Percentiles rank a stretch among this genome's conserved stretches.
Evolutionary conservation across 2,113 vertebrate genomes (phyloP).

Genomic region (Hoplias malabaricus): DNA sequence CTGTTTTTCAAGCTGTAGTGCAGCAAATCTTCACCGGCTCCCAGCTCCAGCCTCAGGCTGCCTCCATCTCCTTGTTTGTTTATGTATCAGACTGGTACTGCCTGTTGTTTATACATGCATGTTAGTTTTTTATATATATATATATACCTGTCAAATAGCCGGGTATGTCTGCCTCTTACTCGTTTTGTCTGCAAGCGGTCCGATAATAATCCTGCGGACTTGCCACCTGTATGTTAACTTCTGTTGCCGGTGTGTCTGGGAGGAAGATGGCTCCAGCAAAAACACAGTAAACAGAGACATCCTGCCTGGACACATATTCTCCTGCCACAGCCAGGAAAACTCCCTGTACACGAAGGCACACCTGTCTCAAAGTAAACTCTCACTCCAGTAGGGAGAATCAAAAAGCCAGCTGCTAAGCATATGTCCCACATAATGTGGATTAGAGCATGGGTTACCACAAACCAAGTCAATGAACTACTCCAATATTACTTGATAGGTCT

Average conservation of each 20-base stretch:
- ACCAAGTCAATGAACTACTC: not conserved
- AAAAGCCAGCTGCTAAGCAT: not conserved
- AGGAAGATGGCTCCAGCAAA: not conserved
- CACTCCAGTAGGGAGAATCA: not conserved
- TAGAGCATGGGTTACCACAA: not conserved
- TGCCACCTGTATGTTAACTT: constrained; percentile 2
- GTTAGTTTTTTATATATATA: not conserved
- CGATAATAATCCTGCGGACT: not conserved
- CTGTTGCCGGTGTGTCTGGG: not conserved
- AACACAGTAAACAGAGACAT: not conserved
- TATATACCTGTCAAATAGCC: constrained; percentile 2
- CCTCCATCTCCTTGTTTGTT: constrained; percentile 23
- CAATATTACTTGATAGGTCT: not conserved
- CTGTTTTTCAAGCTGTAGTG: constrained; percentile 5
- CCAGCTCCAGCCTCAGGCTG: not conserved
- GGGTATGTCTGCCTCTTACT: not conserved
- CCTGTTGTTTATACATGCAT: constrained; percentile 13
- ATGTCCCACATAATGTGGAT: not conserved
- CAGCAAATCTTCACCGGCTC: constrained; percentile 23
- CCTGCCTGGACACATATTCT: not conserved
- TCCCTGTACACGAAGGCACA: not conserved
- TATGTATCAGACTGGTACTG: not conserved
- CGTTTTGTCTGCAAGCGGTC: not conserved
- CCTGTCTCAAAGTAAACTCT: constrained; percentile 24
- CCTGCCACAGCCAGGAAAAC: not conserved